Percentiles rank a stretch among this genome's conserved stretches.
phyloP scores from a whole-genome alignment of 92 coral and sea anemone genomes.

The Virgularia gustaviana region DNA sequence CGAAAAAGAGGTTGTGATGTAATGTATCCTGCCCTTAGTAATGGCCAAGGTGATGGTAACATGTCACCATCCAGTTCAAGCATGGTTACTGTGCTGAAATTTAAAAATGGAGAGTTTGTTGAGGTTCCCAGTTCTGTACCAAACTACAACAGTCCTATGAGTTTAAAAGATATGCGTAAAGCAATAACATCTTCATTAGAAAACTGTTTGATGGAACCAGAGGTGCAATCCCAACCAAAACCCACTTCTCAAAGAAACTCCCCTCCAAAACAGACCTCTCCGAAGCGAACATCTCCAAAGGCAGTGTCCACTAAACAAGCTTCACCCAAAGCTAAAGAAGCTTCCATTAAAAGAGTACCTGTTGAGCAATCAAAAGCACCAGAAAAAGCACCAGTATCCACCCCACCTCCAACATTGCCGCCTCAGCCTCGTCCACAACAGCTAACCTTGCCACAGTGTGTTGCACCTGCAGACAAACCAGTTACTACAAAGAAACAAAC shows the following conservation, averaged over 20 bases:
- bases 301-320: neutral
- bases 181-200: conserved; percentile 19
- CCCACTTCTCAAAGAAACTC: no score
- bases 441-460: neutral
- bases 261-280: no score
- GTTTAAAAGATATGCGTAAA: conserved; percentile 12
- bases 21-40: neutral
- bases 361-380: neutral
- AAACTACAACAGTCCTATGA: conserved; percentile 26
- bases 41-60: no score
- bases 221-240: neutral
- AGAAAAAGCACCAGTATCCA: no score
- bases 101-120: conserved; percentile 23
- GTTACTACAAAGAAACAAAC: neutral
- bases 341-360: neutral
- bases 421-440: no score
- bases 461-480: neutral
- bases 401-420: no score
- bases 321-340: neutral
- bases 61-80: neutral
- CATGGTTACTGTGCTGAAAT: conserved; percentile 22
- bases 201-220: conserved; percentile 4
- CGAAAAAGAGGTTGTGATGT: no score
- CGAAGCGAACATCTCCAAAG: no score
- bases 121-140: conserved; percentile 11